These are phyloP conservation scores for Menura novaehollandiae DNA, from an alignment of 2,113 vertebrate genomes.

Conservation along the genomic window DNA sequence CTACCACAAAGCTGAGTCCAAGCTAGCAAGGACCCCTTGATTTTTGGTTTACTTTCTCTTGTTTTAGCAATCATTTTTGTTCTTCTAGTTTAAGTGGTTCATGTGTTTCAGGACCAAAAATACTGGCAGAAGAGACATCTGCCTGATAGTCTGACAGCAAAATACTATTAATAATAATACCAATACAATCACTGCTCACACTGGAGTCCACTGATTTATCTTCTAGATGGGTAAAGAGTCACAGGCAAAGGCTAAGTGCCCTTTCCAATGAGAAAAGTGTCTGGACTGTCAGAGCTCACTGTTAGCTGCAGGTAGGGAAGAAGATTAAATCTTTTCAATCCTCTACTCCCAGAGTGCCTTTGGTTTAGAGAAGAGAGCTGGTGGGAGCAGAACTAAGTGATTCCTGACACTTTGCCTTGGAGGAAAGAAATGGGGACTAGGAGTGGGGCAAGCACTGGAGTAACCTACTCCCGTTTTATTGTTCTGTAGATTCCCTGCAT, in stretches of 20 bases:
- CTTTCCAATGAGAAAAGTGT: not conserved
- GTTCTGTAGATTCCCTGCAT: not conserved
- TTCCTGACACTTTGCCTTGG: not conserved
- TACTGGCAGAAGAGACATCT: not conserved
- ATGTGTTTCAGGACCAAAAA: not conserved
- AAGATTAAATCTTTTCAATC: not conserved
- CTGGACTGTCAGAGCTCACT: not conserved
- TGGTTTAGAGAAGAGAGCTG: not conserved
- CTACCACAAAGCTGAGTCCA: not conserved
- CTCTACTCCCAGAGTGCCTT: not conserved
- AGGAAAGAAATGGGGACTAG: not conserved
- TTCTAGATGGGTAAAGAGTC: not conserved
- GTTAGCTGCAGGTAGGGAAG: not conserved
- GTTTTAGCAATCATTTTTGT: not conserved
- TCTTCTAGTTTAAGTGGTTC: not conserved
- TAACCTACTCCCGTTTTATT: not conserved
- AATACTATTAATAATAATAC: not conserved
- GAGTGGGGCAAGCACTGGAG: not conserved
- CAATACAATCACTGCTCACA: not conserved
- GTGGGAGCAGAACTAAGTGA: not conserved
- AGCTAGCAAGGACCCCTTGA: not conserved
- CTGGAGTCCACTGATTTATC: not conserved
- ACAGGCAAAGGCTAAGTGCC: not conserved
- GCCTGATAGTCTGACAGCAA: not conserved
- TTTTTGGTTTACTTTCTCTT: not conserved